Conservation (phyloP, 2,888 invertebrate species). For the Liodrosophila aerea region DNA sequence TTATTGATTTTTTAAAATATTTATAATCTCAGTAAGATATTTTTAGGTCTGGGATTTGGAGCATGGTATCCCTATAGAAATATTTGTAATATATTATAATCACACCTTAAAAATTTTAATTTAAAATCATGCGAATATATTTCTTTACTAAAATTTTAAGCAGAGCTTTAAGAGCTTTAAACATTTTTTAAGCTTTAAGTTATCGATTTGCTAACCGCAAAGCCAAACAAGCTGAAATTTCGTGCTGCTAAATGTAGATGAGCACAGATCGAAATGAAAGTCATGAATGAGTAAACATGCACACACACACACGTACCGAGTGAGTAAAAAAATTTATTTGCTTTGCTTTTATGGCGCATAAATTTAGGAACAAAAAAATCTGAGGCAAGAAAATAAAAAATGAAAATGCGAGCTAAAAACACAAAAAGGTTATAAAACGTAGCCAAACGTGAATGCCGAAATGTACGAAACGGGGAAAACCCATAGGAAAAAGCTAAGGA, state of each 20-base stretch:
- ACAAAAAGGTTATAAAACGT: constrained; percentile 58
- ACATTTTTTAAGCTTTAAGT: constrained; percentile 26
- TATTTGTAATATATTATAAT: too few relatives aligned
- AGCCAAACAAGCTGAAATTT: constrained; percentile 8
- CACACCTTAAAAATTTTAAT: too few relatives aligned
- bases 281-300: constrained; percentile 64
- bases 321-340: constrained; percentile 40
- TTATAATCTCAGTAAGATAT: too few relatives aligned
- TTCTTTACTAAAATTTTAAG: too few relatives aligned
- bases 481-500: constrained; percentile 2
- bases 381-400: constrained; percentile 57
- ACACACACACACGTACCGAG: constrained; percentile 11
- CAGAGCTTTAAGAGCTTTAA: too few relatives aligned
- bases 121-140: too few relatives aligned
- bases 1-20: too few relatives aligned
- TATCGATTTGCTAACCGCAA: constrained; percentile 52
- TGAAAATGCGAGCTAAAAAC: constrained; percentile 44
- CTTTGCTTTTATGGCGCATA: constrained; percentile 68
- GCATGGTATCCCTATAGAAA: too few relatives aligned
- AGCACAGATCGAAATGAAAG: constrained; percentile 36
- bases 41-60: too few relatives aligned
- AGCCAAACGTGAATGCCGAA: constrained; percentile 51
- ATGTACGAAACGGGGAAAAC: constrained; percentile 27
- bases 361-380: constrained; percentile 62
- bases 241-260: constrained; percentile 4